These are phyloP conservation scores for Agrilus biguttatus DNA, from an alignment of 2,888 invertebrate genomes.

Conservation along the genomic window DNA sequence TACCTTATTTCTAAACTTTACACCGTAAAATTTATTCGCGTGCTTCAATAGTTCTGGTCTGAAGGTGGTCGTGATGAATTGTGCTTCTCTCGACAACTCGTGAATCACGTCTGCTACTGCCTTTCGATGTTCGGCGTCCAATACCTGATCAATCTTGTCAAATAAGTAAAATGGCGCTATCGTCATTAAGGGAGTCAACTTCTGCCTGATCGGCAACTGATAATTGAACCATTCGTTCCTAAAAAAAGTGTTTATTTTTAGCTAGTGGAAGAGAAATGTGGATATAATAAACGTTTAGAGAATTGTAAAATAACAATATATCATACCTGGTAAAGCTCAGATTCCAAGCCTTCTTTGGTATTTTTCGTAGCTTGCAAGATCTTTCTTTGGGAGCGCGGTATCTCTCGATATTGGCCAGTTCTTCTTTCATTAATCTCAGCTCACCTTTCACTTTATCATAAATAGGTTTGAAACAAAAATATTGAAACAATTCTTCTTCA, in stretches of 20 bases:
- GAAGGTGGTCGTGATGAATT: constrained; percentile 99
- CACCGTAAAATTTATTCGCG: constrained; percentile 98
- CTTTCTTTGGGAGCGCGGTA: constrained; percentile 86
- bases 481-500: constrained; percentile 44
- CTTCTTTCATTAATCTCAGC: constrained; percentile 88
- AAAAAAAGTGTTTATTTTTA: constrained; percentile 7
- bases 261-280: constrained; percentile 2
- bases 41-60: constrained; percentile 90
- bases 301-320: neutral
- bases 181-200: constrained; percentile 90
- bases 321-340: constrained; percentile 86
- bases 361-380: constrained; percentile 93
- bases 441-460: constrained; percentile 96
- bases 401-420: constrained; percentile 78
- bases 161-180: no score
- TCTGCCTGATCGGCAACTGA: constrained; percentile 84
- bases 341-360: constrained; percentile 83
- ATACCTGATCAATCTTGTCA: no score
- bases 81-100: constrained; percentile 84
- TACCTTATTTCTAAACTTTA: constrained; percentile 88
- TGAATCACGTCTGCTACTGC: constrained; percentile 98
- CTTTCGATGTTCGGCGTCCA: constrained; percentile 89
- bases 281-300: neutral
- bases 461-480: constrained; percentile 47
- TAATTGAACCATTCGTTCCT: constrained; percentile 82